Base-by-base conservation (phyloP, 2,888 invertebrate genomes). In the Ochropacha duplaris region DNA sequence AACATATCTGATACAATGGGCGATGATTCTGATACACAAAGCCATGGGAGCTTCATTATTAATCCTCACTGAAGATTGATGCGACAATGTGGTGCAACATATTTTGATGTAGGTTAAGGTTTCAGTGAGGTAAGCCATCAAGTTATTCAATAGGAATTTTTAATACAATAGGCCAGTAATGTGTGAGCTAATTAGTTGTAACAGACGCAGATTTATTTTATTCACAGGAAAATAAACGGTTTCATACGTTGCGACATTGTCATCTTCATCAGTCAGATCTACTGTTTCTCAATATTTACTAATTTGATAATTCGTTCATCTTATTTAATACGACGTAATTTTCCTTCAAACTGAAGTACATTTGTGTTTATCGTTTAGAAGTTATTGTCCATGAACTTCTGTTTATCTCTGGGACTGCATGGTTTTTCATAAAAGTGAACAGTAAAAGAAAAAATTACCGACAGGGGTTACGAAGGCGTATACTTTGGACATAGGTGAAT, bases 61-160 rank as follows among this genome's bases (percentile, higher is more conserved):
- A 84, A 86, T 87, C 78, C 87, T 78, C 83, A 68, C 65, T 71
- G 76, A 83, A 87, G 90, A 90, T 90, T 90, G 83, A 90, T 90
- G 80, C 77, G 88, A 87, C 89, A 84, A 60, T 64, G 67, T 77
- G 73, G 72, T 70, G 79, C 74, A 83, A 86, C 73, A 74, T 71
- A 74, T 71, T 72, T 79, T 78, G 64, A 84, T 83, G 75, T 87
- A 76, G 88, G 88, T 87, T 81, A 90, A 87, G 89, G 85, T 79
- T 74, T 65, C 54, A 54, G 56, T 68, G 66, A 62, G 60, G 68
- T 59, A 44, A 44, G 44, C 44, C 44, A 49, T 51, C 12, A 39
- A 62, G 62, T 61, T 66, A 73, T 75, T 76, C 71, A 74, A 74
- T 71, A 66, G 62, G 54, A 34, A 51, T 34, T 5, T 54, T 58